These are phyloP conservation scores for Drosophila seguyi DNA, from an alignment of 1,140 invertebrate genomes.

Conservation along the genomic window DNA sequence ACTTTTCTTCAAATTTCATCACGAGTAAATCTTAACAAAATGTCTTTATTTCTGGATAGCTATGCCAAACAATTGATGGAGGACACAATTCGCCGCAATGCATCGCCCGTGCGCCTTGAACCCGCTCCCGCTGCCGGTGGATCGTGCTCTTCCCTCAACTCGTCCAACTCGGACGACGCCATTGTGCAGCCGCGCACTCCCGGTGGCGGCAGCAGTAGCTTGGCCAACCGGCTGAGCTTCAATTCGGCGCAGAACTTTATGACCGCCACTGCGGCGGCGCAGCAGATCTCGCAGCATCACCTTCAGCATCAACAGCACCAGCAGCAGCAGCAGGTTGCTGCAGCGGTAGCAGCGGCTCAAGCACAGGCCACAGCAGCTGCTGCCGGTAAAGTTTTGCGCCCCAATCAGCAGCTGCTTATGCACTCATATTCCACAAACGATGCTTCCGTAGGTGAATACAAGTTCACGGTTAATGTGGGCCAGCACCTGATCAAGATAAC, in stretches of 20 bases:
- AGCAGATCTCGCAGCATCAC: constrained; percentile 70
- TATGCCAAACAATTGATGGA: constrained; percentile 96
- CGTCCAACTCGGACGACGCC: constrained; percentile 91
- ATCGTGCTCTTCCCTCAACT: constrained; percentile 90
- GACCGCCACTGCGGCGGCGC: constrained; percentile 82
- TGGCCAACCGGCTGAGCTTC: constrained; percentile 84
- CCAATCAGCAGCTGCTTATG: constrained; percentile 87
- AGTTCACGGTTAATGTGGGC: constrained; percentile 93
- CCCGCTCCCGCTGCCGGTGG: constrained; percentile 84
- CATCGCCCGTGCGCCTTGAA: constrained; percentile 92
- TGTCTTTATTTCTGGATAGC: constrained; percentile 85
- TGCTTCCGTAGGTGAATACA: constrained; percentile 93
- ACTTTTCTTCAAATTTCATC: neutral
- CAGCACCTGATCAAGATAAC: constrained; percentile 93
- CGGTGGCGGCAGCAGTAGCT: constrained; percentile 54
- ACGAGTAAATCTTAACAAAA: neutral
- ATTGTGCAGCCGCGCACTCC: constrained; percentile 76
- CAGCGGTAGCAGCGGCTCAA: constrained; percentile 73
- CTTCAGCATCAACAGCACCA: constrained; percentile 64
- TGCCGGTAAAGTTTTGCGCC: constrained; percentile 86
- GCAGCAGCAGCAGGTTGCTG: constrained; percentile 64
- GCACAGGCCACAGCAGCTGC: constrained; percentile 75
- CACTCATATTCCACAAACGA: constrained; percentile 94
- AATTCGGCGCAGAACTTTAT: constrained; percentile 84
- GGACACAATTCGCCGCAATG: constrained; percentile 96